Evolutionary conservation across 1,140 invertebrate genomes (phyloP).

Genomic region (Zaprionus vittiger): DNA sequence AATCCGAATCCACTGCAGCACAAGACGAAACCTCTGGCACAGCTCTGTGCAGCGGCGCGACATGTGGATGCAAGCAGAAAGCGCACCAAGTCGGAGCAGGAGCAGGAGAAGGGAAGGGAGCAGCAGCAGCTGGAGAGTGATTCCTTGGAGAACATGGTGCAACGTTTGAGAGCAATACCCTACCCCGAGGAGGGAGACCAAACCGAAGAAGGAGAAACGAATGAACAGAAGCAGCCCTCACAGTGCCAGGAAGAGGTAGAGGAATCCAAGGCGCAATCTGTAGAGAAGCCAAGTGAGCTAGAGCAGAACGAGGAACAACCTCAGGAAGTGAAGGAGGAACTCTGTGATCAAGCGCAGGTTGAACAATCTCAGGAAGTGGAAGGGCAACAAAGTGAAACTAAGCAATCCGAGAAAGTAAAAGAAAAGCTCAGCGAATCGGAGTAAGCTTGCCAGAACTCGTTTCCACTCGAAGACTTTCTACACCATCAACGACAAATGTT

Average conservation of each 20-base stretch:
- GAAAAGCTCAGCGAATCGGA: not conserved
- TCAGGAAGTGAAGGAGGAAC: not conserved
- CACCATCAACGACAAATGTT: conserved; percentile 51
- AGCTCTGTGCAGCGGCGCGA: conserved; percentile 61
- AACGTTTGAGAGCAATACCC: conserved; percentile 59
- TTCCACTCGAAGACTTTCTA: conserved; percentile 26
- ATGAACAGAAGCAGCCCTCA: not conserved
- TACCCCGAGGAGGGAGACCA: conserved; percentile 39
- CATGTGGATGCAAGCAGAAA: conserved; percentile 64
- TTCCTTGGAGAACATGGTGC: conserved; percentile 76
- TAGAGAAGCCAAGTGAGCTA: not conserved
- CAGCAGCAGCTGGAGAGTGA: conserved; percentile 27
- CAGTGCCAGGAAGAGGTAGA: no score
- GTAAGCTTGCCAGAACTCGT: not conserved
- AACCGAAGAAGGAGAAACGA: not conserved
- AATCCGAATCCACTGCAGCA: conserved; percentile 25
- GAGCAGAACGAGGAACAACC: not conserved
- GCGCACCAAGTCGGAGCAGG: conserved; percentile 21
- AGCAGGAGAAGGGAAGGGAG: not conserved
- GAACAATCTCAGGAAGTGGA: no score
- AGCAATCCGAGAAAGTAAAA: not conserved
- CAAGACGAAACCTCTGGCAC: conserved; percentile 41
- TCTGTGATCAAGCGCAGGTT: not conserved
- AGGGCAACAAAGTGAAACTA: not conserved
- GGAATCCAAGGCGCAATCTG: no score